These are phyloP conservation scores for Brachyhypopomus occidentalis DNA, from an alignment of 2,113 vertebrate genomes.

Conservation along the genomic window DNA sequence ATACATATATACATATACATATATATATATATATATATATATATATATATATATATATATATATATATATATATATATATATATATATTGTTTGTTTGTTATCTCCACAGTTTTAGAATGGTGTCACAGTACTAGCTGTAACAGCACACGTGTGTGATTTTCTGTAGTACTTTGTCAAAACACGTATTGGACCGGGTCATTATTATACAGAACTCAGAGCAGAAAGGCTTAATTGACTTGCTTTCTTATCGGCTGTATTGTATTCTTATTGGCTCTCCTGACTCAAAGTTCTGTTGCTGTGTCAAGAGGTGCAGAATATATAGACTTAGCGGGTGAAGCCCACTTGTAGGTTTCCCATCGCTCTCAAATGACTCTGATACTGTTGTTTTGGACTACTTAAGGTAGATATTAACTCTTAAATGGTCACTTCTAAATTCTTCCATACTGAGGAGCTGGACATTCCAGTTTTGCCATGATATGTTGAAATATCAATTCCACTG, in stretches of 20 bases:
- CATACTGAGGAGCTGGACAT: too few species aligned
- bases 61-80: too few species aligned
- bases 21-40: too few species aligned
- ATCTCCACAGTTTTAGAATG: too few species aligned
- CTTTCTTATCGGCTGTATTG: background rate
- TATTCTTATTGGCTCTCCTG: background rate
- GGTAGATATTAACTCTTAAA: too few species aligned
- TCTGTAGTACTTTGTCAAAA: too few species aligned
- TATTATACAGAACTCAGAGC: background rate
- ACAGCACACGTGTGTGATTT: too few species aligned
- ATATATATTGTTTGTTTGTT: too few species aligned
- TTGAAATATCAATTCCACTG: background rate
- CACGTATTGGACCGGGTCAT: background rate
- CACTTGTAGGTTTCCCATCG: background rate
- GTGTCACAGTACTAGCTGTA: too few species aligned
- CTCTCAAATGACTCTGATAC: background rate
- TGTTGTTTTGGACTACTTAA: background rate
- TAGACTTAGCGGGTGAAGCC: background rate
- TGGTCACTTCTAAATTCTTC: too few species aligned
- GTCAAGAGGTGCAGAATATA: background rate
- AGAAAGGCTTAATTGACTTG: background rate
- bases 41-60: too few species aligned
- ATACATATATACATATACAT: too few species aligned
- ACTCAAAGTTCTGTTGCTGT: constrained; percentile 12
- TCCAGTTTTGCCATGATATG: background rate